Percentiles rank a stretch among this genome's conserved stretches.
These are phyloP conservation scores for Eurois occulta DNA, from an alignment of 2,888 invertebrate genomes.

Conservation along the genomic window DNA sequence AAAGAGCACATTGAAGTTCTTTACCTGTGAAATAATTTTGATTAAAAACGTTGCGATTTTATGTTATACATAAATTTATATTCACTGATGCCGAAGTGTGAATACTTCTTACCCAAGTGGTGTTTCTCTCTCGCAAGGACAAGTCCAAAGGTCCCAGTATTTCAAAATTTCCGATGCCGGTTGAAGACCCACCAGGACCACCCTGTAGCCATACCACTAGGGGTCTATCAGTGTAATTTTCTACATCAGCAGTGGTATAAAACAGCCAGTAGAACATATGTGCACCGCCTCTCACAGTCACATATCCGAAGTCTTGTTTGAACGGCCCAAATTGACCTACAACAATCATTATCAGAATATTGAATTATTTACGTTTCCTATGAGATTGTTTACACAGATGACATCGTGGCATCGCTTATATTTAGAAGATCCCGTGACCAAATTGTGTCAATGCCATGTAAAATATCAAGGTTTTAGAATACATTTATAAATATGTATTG, in stretches of 20 bases:
- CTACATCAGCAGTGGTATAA: slow-evolving; percentile 92
- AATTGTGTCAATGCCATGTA: slow-evolving; percentile 32
- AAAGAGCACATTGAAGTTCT: slow-evolving; percentile 95
- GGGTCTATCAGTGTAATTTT: slow-evolving; percentile 92
- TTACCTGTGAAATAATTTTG: slow-evolving; percentile 87
- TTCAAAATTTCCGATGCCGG: slow-evolving; percentile 96
- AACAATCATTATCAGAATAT: slow-evolving; percentile 41
- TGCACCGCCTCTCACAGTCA: slow-evolving; percentile 93
- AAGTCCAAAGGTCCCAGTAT: slow-evolving; percentile 94
- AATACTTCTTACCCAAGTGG: slow-evolving; percentile 92
- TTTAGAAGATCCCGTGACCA: slow-evolving; percentile 4
- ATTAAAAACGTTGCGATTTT: neutral
- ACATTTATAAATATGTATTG: neutral
- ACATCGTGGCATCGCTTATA: slow-evolving; percentile 3
- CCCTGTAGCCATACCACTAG: slow-evolving; percentile 97
- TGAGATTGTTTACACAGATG: slow-evolving; percentile 19
- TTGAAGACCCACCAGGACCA: slow-evolving; percentile 95
- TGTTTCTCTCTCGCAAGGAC: slow-evolving; percentile 91
- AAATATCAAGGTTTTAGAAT: slow-evolving; percentile 20
- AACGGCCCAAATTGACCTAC: slow-evolving; percentile 90
- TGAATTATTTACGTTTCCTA: slow-evolving; percentile 22
- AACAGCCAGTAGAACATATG: slow-evolving; percentile 97
- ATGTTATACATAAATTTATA: no score
- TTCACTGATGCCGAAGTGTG: neutral
- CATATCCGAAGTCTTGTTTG: slow-evolving; percentile 94